Conservation (phyloP, 2,797 vertebrate genomes). For the Hippoglossus hippoglossus region DNA sequence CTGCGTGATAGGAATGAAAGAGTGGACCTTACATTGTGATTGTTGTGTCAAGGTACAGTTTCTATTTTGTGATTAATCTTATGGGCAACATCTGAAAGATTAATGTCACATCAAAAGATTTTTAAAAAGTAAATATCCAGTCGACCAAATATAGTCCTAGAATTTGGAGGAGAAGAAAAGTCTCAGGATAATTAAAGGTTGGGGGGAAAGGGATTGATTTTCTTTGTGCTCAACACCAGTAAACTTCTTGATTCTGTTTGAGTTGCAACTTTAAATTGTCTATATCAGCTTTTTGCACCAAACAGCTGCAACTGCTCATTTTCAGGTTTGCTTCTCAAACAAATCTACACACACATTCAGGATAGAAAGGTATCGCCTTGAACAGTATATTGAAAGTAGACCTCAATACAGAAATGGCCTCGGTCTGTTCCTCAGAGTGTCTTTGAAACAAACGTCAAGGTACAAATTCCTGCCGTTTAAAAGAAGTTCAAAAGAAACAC, state of each 20-base stretch:
- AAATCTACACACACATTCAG: slow-evolving; percentile 13
- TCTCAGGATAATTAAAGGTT: slow-evolving; percentile 24
- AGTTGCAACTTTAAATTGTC: slow-evolving; percentile 56
- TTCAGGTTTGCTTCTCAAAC: slow-evolving; percentile 27
- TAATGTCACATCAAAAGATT: slow-evolving; percentile 8
- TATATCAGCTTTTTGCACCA: slow-evolving; percentile 57
- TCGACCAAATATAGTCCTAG: not conserved
- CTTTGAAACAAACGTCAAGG: slow-evolving; percentile 61
- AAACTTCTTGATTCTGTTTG: slow-evolving; percentile 50
- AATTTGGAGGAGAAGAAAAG: slow-evolving; percentile 10
- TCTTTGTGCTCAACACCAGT: slow-evolving; percentile 20
- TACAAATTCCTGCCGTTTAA: slow-evolving; percentile 54
- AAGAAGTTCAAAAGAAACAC: slow-evolving; percentile 58
- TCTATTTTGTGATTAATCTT: slow-evolving; percentile 6
- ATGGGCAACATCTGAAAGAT: slow-evolving; percentile 2
- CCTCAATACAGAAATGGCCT: slow-evolving; percentile 15
- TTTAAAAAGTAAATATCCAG: not conserved
- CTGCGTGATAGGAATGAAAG: not conserved
- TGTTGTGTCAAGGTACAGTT: not conserved
- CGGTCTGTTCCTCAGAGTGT: slow-evolving; percentile 16
- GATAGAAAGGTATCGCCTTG: slow-evolving; percentile 1
- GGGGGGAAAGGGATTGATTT: slow-evolving; percentile 23
- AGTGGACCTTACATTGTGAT: not conserved
- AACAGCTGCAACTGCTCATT: slow-evolving; percentile 50
- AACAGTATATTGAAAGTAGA: slow-evolving; percentile 9